Base-by-base conservation (phyloP, 1,140 invertebrate species). In the Orchestia grillus region DNA sequence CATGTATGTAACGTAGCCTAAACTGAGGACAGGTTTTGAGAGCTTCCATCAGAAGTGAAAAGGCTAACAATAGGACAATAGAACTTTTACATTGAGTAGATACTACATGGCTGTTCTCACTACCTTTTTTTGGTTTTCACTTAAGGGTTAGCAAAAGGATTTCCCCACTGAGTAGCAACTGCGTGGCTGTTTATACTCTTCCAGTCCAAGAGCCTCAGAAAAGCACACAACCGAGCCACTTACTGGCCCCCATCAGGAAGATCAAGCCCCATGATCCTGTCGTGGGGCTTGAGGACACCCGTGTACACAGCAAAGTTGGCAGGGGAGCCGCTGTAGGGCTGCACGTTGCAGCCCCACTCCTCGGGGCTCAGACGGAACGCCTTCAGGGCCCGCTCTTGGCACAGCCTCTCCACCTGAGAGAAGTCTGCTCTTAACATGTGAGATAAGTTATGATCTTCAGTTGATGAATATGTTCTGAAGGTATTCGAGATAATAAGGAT, bases 251-350 rank as follows among this genome's bases (percentile, higher is more conserved):
- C 98, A 97, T 98, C 98, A 44, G 98, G 98, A 88, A 98, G 97
- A 97, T 98, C 98, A 57, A 98, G 97, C 8, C 98, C 98, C 98
- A 98, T 98, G 96, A 98, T 98, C 16, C 98, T 97, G 96, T 98
- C 98, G 97, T 98, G 98, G 16, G 98, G 98, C 23, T 98, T 97
- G 95, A 98, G 97, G 23, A 98, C 95, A 28, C 97, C 97, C 44
- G 98, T 98, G 97, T 98, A 98, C 28, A 98, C 98, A 62, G 98
- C 98, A 97, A 98, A 98, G 97, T 98, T 98, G 8, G 98, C 98
- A 45, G 98, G 98, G 41, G 98, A 98, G 8, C 98, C 98, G 77
- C 98, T 98, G 96, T 98, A 97, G 6, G 98, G 98, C 97, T 98
- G 98, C 6, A 98, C 98, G 97, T 98, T 98, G 40, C 98, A 98